phyloP scores from a whole-genome alignment of 2,888 invertebrate species.

The Drosophila nigricruria region DNA sequence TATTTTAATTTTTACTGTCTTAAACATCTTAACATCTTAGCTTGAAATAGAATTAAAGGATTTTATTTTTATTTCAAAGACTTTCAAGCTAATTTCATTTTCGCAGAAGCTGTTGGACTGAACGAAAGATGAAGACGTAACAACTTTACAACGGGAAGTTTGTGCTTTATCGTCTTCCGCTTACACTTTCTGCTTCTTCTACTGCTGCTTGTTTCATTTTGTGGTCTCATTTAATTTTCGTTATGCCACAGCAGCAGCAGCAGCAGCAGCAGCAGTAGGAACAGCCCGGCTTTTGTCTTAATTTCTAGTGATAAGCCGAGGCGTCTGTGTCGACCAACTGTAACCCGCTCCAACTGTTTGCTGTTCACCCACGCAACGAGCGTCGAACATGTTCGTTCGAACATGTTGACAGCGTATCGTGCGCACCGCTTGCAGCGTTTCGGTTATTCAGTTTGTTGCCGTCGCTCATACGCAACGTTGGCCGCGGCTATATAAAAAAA shows the following conservation, averaged over 20 bases:
- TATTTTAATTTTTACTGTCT: neutral
- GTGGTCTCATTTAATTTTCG: conserved; percentile 66
- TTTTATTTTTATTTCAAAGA: neutral
- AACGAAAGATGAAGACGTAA: conserved; percentile 24
- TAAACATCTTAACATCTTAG: too few relatives aligned
- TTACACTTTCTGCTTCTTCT: conserved; percentile 10
- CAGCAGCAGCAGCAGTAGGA: neutral
- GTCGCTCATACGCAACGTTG: conserved; percentile 71
- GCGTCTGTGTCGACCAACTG: conserved; percentile 30
- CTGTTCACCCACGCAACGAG: conserved; percentile 3
- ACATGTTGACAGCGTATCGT: conserved; percentile 33
- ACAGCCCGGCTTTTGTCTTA: conserved; percentile 63
- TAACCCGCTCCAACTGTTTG: neutral
- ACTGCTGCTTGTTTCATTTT: conserved; percentile 34
- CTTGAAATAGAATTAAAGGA: neutral
- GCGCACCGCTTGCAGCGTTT: conserved; percentile 15
- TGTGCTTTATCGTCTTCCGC: neutral
- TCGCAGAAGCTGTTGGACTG: neutral
- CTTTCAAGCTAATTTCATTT: conserved; percentile 1
- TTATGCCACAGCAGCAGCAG: conserved; percentile 30
- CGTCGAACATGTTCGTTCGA: conserved; percentile 48
- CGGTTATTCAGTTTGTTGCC: conserved; percentile 55
- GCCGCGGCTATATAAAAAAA: conserved; percentile 36
- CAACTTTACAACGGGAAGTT: conserved; percentile 4
- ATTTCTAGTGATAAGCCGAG: conserved; percentile 74